phyloP scores from a whole-genome alignment of 2,797 vertebrate genomes.

The Lemur catta region DNA sequence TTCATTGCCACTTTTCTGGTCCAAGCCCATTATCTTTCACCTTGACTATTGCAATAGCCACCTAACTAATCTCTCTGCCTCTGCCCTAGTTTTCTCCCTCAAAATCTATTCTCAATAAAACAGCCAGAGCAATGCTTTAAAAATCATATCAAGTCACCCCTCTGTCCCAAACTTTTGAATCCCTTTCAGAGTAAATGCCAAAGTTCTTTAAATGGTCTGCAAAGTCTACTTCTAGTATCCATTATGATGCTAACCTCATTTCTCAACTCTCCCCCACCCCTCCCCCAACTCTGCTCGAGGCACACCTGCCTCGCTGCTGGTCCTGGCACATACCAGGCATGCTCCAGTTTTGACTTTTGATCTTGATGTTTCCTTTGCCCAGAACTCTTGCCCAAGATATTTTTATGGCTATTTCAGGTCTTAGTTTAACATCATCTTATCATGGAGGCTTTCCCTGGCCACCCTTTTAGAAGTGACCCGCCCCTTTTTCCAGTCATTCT shows the following conservation, averaged over 20 bases:
- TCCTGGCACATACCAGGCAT: neutral
- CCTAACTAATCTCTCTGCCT: neutral
- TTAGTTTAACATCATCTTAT: neutral
- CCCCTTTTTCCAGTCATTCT: neutral
- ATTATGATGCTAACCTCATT: neutral
- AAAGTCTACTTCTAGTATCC: neutral
- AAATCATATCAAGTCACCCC: neutral
- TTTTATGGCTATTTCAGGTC: neutral
- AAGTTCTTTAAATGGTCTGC: neutral
- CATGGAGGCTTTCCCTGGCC: neutral
- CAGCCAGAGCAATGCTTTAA: neutral
- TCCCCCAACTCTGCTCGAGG: neutral
- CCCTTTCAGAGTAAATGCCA: neutral
- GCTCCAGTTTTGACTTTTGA: neutral
- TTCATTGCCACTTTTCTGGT: neutral
- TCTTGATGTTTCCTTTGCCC: neutral
- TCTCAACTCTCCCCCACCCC: neutral
- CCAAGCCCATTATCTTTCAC: neutral
- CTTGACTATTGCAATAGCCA: neutral
- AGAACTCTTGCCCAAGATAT: neutral
- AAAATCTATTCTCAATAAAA: constrained; percentile 14
- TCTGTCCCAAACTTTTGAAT: neutral
- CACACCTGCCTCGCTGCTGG: neutral
- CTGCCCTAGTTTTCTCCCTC: neutral
- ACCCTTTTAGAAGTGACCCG: neutral